These are phyloP conservation scores for Drosophila pachea DNA, from an alignment of 1,140 invertebrate species.

Conservation along the genomic window DNA sequence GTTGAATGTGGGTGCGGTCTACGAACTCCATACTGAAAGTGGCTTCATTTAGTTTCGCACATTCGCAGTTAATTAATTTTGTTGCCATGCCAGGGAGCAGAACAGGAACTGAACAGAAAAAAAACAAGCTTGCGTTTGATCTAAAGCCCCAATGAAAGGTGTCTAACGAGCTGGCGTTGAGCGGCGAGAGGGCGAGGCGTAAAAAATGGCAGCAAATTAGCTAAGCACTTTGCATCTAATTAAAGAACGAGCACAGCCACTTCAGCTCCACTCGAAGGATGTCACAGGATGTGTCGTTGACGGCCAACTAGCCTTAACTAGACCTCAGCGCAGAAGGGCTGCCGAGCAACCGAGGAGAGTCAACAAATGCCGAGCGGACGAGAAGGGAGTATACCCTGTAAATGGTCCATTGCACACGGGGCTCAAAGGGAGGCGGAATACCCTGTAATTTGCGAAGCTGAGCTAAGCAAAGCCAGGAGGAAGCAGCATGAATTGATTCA, in stretches of 20 bases:
- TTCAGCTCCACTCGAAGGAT: background rate
- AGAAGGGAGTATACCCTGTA: too few species aligned
- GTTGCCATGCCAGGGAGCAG: slow-evolving; percentile 4
- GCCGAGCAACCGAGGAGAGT: too few species aligned
- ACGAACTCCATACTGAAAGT: slow-evolving; percentile 33
- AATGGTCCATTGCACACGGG: too few species aligned
- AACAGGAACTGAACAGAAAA: slow-evolving; percentile 4
- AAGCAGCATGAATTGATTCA: too few species aligned
- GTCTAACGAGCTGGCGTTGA: background rate
- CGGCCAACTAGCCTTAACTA: too few species aligned
- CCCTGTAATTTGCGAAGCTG: too few species aligned
- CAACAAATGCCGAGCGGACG: too few species aligned
- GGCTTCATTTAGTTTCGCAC: slow-evolving; percentile 68
- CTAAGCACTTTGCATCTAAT: background rate
- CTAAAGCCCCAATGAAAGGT: background rate
- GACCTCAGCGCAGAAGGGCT: too few species aligned
- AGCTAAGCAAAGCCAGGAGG: too few species aligned
- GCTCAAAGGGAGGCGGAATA: too few species aligned
- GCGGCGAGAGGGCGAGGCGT: background rate
- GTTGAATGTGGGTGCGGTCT: slow-evolving; percentile 16
- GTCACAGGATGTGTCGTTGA: too few species aligned
- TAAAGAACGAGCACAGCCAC: background rate
- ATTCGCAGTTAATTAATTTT: slow-evolving; percentile 70
- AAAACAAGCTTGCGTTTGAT: background rate
- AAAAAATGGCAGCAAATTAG: slow-evolving; percentile 1